Evolutionary conservation across 2,113 vertebrate genomes (phyloP).

Genomic region (Myotis davidii): DNA sequence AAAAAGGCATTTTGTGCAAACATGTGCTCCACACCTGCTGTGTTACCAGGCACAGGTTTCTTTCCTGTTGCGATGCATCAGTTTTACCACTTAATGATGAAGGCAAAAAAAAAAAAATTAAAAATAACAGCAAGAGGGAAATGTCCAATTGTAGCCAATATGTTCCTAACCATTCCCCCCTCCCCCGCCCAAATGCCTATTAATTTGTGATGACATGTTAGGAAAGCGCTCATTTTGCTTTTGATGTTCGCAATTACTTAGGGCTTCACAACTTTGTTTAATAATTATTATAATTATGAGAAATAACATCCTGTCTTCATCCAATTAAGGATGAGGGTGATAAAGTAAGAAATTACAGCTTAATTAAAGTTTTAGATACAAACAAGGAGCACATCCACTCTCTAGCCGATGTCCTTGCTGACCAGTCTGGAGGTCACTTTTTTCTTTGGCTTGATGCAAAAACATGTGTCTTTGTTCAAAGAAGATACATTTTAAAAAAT

Average conservation of each 20-base stretch:
- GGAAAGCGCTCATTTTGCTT: background rate
- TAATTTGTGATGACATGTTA: background rate
- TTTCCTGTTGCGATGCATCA: background rate
- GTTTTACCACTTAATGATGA: constrained; percentile 3
- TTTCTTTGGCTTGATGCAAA: background rate
- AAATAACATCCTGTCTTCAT: constrained; percentile 62
- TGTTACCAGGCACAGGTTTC: constrained; percentile 40
- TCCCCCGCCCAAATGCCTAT: background rate
- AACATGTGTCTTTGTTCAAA: background rate
- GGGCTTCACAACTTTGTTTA: constrained; percentile 50
- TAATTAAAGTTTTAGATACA: constrained; percentile 8
- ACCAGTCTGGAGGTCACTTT: background rate
- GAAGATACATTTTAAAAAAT: background rate
- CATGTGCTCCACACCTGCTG: constrained; percentile 46
- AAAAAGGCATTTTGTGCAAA: constrained; percentile 61
- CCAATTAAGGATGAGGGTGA: constrained; percentile 44
- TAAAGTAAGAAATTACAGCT: constrained; percentile 23
- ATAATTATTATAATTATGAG: constrained; percentile 55
- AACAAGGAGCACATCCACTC: background rate
- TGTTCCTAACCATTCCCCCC: background rate
- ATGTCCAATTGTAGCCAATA: background rate
- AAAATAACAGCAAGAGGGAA: background rate
- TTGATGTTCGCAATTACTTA: constrained; percentile 47
- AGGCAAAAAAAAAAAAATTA: background rate
- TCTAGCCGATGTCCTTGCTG: background rate